Conservation (phyloP, 2,797 vertebrate genomes). For the Antrozous pallidus region DNA sequence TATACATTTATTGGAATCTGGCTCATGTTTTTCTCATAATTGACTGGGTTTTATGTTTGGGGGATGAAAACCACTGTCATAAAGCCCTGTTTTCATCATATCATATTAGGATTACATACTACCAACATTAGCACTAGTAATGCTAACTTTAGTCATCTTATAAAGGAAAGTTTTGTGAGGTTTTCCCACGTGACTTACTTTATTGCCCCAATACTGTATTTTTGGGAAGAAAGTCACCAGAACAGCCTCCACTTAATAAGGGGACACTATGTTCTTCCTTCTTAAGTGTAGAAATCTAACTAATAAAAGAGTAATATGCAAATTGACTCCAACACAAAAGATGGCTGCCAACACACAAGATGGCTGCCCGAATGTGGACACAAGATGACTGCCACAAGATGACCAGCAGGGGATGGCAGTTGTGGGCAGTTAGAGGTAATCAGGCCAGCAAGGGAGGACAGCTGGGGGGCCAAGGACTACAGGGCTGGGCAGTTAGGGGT, state of each 20-base stretch:
- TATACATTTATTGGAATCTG: neutral
- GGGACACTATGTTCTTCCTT: neutral
- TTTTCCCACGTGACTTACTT: neutral
- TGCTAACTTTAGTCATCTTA: neutral
- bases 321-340: too few species aligned
- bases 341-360: too few species aligned
- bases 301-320: too few species aligned
- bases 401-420: too few species aligned
- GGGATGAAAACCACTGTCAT: neutral
- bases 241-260: neutral
- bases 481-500: too few species aligned
- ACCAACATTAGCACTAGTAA: neutral
- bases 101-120: neutral
- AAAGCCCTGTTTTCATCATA: neutral
- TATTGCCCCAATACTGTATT: neutral
- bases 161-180: neutral
- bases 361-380: too few species aligned
- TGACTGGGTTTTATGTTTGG: neutral
- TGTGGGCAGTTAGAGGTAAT: too few species aligned
- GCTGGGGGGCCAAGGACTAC: too few species aligned
- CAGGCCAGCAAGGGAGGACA: too few species aligned
- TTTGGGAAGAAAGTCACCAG: neutral
- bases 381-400: too few species aligned
- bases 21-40: neutral
- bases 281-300: neutral